Evolutionary conservation across 2,113 vertebrate species (phyloP).

Genomic region (Ellobius talpinus): DNA sequence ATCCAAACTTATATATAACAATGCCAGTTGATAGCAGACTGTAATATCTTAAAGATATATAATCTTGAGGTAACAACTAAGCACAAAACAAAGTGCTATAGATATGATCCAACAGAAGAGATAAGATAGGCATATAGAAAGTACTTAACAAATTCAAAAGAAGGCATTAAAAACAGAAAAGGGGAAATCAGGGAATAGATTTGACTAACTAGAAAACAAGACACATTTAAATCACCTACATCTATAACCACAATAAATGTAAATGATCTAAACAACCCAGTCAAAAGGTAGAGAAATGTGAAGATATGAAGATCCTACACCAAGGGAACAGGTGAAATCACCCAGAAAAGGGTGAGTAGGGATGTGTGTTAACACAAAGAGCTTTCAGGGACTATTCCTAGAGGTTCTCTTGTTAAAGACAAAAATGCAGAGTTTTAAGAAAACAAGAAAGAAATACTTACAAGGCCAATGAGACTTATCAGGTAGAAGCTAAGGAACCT

Average conservation of each 20-base stretch:
- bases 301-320: neutral
- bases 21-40: neutral
- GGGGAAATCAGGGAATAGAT: neutral
- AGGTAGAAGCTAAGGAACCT: neutral
- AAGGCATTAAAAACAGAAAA: neutral
- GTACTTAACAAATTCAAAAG: neutral
- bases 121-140: neutral
- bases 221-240: neutral
- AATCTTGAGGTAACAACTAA: conserved; percentile 24
- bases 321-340: neutral
- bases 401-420: neutral
- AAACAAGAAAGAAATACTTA: neutral
- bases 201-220: neutral
- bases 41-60: neutral
- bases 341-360: neutral
- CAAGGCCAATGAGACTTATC: neutral
- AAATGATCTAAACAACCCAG: neutral
- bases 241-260: conserved; percentile 10
- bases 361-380: neutral
- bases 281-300: conserved; percentile 33
- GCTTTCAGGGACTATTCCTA: neutral
- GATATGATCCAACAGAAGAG: neutral
- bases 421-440: neutral
- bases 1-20: neutral
- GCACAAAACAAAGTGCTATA: neutral